Conservation (phyloP, 1,140 invertebrate genomes). For the Pygmarrhopalites habei region DNA sequence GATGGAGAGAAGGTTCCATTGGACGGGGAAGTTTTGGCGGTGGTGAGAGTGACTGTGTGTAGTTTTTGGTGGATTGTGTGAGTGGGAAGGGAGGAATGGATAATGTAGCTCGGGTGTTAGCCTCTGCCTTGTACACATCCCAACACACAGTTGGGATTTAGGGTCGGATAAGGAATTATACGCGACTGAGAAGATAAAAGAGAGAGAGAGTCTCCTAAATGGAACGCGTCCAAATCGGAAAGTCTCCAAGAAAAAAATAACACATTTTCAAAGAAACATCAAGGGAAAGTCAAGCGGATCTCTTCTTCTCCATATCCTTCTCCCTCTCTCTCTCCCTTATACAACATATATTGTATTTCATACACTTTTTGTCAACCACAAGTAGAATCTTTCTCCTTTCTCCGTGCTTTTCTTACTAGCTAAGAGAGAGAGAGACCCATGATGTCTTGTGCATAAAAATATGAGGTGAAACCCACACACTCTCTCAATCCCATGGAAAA, state of each 20-base stretch:
- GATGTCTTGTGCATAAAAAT: no score
- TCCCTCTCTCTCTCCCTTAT: no score
- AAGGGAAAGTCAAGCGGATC: conserved; percentile 3
- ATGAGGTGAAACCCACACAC: no score
- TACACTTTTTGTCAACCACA: no score
- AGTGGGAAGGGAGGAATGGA: conserved; percentile 1
- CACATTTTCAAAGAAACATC: conserved; percentile 31
- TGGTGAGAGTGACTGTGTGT: background rate
- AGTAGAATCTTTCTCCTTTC: no score
- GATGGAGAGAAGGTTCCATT: background rate
- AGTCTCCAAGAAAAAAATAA: conserved; percentile 33
- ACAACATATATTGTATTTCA: no score
- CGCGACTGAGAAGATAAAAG: conserved; percentile 38
- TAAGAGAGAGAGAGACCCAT: no score
- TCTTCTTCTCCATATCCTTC: background rate
- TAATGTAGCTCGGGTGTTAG: conserved; percentile 9
- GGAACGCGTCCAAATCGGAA: conserved; percentile 38
- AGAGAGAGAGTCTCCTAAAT: conserved; percentile 24
- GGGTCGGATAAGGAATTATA: conserved; percentile 37
- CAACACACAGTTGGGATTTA: conserved; percentile 28
- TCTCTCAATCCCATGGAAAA: no score
- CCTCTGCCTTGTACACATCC: background rate
- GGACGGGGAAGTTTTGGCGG: background rate
- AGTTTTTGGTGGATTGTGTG: no score
- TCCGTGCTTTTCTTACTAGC: no score